A percentile compares a stretch with the other conserved stretches of the same genome.
Conservation (phyloP, 2,888 invertebrate species). For the Philereme transversata region DNA sequence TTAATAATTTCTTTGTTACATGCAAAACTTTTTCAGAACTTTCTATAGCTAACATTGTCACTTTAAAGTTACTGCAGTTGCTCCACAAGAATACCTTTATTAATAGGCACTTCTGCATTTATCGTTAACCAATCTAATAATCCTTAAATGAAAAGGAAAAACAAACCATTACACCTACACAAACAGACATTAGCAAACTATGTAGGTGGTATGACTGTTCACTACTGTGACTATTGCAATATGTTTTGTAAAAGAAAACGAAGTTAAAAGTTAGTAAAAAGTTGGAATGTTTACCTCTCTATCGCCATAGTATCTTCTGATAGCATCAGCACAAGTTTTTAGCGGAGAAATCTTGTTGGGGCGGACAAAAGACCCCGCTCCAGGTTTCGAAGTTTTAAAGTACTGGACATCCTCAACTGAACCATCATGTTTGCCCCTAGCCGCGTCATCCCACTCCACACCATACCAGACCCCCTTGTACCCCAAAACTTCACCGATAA, state of each 20-base stretch:
- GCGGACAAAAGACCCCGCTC: slow-evolving; percentile 94
- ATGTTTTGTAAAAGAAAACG: neutral
- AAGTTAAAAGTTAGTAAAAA: slow-evolving; percentile 11
- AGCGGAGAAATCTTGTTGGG: slow-evolving; percentile 91
- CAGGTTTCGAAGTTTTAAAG: slow-evolving; percentile 90
- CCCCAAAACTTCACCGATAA: slow-evolving; percentile 89
- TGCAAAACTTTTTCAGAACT: neutral
- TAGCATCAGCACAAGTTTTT: slow-evolving; percentile 89
- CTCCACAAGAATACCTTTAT: neutral
- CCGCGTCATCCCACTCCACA: slow-evolving; percentile 97
- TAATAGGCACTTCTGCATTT: neutral
- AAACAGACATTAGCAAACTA: slow-evolving; percentile 1
- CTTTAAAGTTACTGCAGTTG: neutral
- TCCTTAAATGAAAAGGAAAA: slow-evolving; percentile 1
- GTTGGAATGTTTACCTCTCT: slow-evolving; percentile 61
- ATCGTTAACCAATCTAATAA: neutral
- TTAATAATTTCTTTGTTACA: neutral
- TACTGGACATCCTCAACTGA: slow-evolving; percentile 91
- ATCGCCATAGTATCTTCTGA: slow-evolving; percentile 80
- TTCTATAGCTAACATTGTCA: neutral
- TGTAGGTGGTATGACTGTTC: slow-evolving; percentile 15
- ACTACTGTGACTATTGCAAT: neutral
- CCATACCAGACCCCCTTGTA: slow-evolving; percentile 93
- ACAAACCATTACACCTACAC: slow-evolving; percentile 12
- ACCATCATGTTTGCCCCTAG: slow-evolving; percentile 97